phyloP scores from a whole-genome alignment of 2,888 invertebrate genomes.

The Andrena praecox region DNA sequence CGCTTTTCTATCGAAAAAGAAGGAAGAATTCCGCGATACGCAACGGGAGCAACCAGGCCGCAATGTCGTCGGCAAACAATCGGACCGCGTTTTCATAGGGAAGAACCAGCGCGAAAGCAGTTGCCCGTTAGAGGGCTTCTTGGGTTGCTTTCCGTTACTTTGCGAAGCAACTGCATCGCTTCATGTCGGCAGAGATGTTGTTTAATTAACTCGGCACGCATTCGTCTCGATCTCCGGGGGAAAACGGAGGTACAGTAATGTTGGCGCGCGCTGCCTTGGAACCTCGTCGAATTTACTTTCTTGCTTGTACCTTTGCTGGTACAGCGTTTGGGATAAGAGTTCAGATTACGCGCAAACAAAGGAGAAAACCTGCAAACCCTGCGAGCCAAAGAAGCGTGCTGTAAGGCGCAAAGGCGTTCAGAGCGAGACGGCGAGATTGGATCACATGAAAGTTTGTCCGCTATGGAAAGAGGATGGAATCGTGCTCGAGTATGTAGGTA shows the following conservation, averaged over 20 bases:
- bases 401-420: neutral
- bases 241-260: conserved; percentile 19
- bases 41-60: conserved; percentile 29
- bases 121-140: conserved; percentile 58
- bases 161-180: conserved; percentile 25
- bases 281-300: neutral
- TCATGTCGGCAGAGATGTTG: conserved; percentile 2
- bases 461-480: neutral
- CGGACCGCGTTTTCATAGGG: conserved; percentile 32
- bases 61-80: neutral
- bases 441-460: neutral
- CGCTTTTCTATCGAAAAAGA: too few relatives aligned
- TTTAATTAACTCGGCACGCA: conserved; percentile 57
- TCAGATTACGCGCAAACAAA: neutral
- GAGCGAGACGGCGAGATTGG: neutral
- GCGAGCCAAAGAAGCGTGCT: neutral
- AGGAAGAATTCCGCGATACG: neutral
- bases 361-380: neutral
- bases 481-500: neutral
- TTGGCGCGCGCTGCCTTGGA: neutral
- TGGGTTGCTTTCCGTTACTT: conserved; percentile 21
- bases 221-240: conserved; percentile 25
- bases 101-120: conserved; percentile 36
- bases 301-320: neutral
- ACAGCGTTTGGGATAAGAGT: neutral